Evolutionary conservation across 2,888 invertebrate species (phyloP).

Genomic region (Mesorhabditis belari): DNA sequence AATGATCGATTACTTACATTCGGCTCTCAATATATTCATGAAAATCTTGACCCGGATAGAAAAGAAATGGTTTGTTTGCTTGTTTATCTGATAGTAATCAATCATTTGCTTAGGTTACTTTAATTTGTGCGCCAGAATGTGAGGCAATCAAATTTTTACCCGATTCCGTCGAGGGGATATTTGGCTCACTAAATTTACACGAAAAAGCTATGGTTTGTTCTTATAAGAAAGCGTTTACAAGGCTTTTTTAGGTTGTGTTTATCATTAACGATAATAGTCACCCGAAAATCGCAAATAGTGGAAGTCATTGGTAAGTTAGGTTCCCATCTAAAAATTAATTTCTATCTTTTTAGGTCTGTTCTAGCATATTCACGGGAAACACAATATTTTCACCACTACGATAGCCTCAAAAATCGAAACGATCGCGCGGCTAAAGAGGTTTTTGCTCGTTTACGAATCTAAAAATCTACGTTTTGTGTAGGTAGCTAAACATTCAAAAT

Average conservation of each 20-base stretch:
- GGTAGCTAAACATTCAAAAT: too few relatives aligned
- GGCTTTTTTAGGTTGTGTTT: neutral
- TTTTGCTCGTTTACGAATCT: neutral
- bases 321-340: too few relatives aligned
- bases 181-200: neutral
- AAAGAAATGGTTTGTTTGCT: neutral
- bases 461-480: neutral
- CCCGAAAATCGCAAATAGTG: neutral
- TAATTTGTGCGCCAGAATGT: neutral
- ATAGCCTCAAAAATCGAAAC: too few relatives aligned
- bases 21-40: constrained; percentile 17
- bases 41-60: constrained; percentile 3
- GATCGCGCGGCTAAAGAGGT: too few relatives aligned
- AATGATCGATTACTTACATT: constrained; percentile 32
- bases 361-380: too few relatives aligned
- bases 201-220: too few relatives aligned
- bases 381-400: too few relatives aligned
- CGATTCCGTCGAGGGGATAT: neutral
- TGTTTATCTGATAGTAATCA: too few relatives aligned
- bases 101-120: neutral
- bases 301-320: neutral
- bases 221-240: too few relatives aligned
- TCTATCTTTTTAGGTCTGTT: too few relatives aligned
- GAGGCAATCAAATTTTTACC: neutral
- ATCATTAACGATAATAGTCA: neutral